Base-by-base conservation (phyloP, 2,888 invertebrate species). In the Hypomecis punctinalis region DNA sequence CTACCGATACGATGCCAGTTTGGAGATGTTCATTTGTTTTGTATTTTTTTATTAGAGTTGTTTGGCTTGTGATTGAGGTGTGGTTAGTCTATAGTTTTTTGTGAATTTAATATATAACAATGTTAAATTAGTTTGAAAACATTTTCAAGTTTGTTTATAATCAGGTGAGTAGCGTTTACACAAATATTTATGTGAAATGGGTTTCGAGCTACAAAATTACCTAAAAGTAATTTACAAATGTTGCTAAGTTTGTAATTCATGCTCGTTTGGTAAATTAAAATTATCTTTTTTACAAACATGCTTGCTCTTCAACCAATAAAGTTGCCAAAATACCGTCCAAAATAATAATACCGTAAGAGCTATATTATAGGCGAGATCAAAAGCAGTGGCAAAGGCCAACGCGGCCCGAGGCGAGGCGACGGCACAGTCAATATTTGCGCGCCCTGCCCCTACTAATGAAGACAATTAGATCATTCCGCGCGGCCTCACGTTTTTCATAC, bases 391-490 rank as follows among this genome's bases (percentile, higher is more conserved):
- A 66, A 66, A 73, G 72, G 68, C 70, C 60, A 70, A 55, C 58
- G 69, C 56, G 63, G 79, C 80, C 80, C 77, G 81, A 77, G 80
- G 83, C 81, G 80, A 77, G 81, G 78, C 78, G 82, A 81, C 81
- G 79, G 81, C 83, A 74, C 77, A 79, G 92, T 91, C 90, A 93
- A 93, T 91, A 91, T 93, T 93, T 92, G 92, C 88, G 66, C 83
- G 83, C 83, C 87, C 88, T 84, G 86, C 83, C 88, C 91, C 83
- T 84, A 88, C 92, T 93, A 92, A 93, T 93, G 92, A 93, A 93
- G 91, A 91, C 91, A 92, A 93, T 93, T 92, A 92, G 92, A 93
- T 93, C 92, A 92, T 93, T 93, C 92, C 91, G 83, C 91, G 89
- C 88, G 91, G 89, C 92, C 92, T 89, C 89, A 88, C 90, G 87